phyloP scores from a whole-genome alignment of 2,797 vertebrate genomes.

The Gymnoscopelus microlampas region DNA sequence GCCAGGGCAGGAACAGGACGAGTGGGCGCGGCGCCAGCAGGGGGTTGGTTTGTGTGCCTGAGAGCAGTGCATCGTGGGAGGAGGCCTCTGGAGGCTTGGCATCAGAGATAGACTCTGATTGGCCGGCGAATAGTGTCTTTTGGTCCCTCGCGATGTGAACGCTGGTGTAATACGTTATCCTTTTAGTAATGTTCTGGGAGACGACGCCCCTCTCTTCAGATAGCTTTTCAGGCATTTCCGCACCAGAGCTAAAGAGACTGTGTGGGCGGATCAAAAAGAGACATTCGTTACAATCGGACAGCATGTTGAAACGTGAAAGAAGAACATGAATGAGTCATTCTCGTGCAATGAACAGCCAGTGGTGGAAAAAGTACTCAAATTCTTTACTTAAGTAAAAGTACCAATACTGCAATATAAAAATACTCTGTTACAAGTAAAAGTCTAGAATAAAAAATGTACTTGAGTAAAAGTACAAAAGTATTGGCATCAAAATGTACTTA shows the following conservation, averaged over 20 bases:
- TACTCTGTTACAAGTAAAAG: too few relatives aligned
- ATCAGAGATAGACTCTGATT: neutral
- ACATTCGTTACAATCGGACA: too few relatives aligned
- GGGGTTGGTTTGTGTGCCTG: slow-evolving; percentile 15
- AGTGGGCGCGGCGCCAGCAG: slow-evolving; percentile 50
- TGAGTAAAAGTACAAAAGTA: too few relatives aligned
- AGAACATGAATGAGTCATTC: neutral
- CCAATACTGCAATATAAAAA: too few relatives aligned
- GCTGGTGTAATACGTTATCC: slow-evolving; percentile 54
- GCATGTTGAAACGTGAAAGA: slow-evolving; percentile 5
- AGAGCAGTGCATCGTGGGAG: slow-evolving; percentile 23
- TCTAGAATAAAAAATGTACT: too few relatives aligned
- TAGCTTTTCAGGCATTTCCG: neutral
- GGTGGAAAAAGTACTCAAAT: too few relatives aligned
- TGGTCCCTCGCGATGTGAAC: neutral
- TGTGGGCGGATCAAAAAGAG: too few relatives aligned
- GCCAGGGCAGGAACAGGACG: slow-evolving; percentile 80
- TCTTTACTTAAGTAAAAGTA: too few relatives aligned
- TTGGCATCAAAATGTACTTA: too few relatives aligned
- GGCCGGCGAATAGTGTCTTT: too few relatives aligned
- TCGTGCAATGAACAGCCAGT: neutral
- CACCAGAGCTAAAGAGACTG: slow-evolving; percentile 43
- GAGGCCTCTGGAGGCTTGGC: neutral
- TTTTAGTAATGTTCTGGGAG: slow-evolving; percentile 43
- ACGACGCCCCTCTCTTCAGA: slow-evolving; percentile 16